Conservation (phyloP, 2,113 vertebrate genomes). For the Canis aureus region DNA sequence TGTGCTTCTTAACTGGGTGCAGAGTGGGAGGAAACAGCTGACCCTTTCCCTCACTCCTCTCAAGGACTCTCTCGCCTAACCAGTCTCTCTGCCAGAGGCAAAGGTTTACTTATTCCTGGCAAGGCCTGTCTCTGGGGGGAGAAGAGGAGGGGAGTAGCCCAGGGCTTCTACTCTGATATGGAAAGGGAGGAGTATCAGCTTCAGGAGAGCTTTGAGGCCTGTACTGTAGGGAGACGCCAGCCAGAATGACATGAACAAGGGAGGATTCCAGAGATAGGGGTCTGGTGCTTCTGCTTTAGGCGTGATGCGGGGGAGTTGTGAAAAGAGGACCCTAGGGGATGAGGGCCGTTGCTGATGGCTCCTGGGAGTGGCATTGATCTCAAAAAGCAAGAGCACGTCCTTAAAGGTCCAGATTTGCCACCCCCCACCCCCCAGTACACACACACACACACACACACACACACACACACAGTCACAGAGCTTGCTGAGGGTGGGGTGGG, state of each 20-base stretch:
- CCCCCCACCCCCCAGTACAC: background rate
- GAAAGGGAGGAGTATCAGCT: background rate
- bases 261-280: background rate
- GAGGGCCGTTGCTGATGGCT: background rate
- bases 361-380: background rate
- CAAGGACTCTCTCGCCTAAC: background rate
- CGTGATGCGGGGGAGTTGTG: background rate
- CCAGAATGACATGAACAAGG: background rate
- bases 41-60: background rate
- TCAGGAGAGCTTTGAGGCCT: background rate
- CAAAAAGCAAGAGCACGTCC: background rate
- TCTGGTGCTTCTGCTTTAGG: background rate
- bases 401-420: background rate
- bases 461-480: background rate
- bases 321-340: background rate
- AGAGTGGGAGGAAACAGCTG: background rate
- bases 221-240: background rate
- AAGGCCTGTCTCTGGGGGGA: background rate
- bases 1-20: conserved; percentile 45
- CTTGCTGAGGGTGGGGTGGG: background rate
- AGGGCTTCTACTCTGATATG: background rate
- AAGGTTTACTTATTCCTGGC: background rate
- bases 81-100: background rate
- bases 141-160: background rate
- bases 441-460: background rate